Base-by-base conservation (phyloP, 2,797 vertebrate species). In the Lacerta viridis region DNA sequence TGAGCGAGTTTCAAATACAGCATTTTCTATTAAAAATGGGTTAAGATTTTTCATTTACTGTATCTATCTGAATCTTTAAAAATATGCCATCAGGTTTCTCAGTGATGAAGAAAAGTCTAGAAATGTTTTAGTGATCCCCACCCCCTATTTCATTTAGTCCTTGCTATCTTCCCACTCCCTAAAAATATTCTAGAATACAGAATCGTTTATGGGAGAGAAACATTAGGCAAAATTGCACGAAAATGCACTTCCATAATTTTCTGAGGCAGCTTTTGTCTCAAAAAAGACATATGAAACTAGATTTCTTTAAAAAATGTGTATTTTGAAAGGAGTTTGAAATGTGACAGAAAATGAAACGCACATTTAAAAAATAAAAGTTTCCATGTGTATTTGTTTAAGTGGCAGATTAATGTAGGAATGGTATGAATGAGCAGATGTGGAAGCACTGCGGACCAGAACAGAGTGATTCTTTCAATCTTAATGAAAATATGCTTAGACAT, bases 241-340 rank as follows among this genome's bases (percentile, higher is more conserved):
- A 79, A 46, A 68, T 27, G 39, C 18, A 77, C 8, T 76, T 85
- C 5, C 3, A 5, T 18, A 85, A 75, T 66, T 41, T 77, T 17
- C 18, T 75, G 36, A 82, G n/a, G 61, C 6, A 7, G 41, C 64
- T 64, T 64, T 85, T 23, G 36, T 15, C n/a, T 85, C 17, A 61
- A 18, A 61, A 46, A 85, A 77, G 43, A 8, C 23, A n/a, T 50
- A 61, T 85, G 41, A 78, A 33, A 55, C n/a, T 71, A 55, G 3
- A 75, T 41, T 59, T 84, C 41, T 82, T 6, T 7, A 23, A 27
- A 29, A 18, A 75, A 80, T 55, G 15, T 41, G 29, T 7, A 36
- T 55, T 36, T 78, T 71, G n/a, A 71, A 80, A 86, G 43, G 55
- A 71, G 15, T 59, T 80, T 59, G 6, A 46, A 78, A 86, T 69